Evolutionary conservation across 1,140 invertebrate species (phyloP).

Genomic region (Drosophila albomicans): DNA sequence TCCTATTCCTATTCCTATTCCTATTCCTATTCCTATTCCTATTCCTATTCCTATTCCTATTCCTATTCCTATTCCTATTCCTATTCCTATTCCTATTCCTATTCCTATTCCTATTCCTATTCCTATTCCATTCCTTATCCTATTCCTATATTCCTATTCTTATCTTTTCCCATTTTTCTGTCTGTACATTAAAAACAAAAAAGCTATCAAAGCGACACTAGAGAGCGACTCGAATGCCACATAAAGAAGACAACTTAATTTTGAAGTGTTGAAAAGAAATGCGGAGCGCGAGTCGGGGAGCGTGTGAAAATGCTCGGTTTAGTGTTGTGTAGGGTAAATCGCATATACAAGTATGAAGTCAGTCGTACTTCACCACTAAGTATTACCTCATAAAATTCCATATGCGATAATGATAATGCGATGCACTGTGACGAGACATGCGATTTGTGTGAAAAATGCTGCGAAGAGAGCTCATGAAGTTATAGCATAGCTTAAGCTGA

Average conservation of each 20-base stretch:
- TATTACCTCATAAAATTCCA: conserved; percentile 52
- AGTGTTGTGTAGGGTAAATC: not conserved
- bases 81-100: no score
- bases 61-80: no score
- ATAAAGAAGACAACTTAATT: conserved; percentile 34
- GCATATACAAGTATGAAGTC: no score
- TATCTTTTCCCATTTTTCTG: no score
- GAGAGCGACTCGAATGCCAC: conserved; percentile 3
- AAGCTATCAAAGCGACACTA: not conserved
- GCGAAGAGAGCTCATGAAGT: conserved; percentile 8
- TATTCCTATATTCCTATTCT: no score
- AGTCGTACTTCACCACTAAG: conserved; percentile 1
- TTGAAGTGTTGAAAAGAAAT: conserved; percentile 33
- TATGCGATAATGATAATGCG: conserved; percentile 52
- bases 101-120: no score
- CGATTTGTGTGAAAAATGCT: conserved; percentile 18
- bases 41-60: no score
- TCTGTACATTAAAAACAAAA: no score
- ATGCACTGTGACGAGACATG: conserved; percentile 45
- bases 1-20: no score
- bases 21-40: no score
- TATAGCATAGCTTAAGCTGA: conserved; percentile 26
- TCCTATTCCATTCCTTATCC: no score
- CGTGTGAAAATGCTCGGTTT: conserved; percentile 41
- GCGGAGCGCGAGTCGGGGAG: conserved; percentile 2